Evolutionary conservation across 37 sponge, comb jelly and placozoan species (phyloP), one percentile per base, ranked within the genome.

Genomic region (Trichoplax adhaerens): DNA sequence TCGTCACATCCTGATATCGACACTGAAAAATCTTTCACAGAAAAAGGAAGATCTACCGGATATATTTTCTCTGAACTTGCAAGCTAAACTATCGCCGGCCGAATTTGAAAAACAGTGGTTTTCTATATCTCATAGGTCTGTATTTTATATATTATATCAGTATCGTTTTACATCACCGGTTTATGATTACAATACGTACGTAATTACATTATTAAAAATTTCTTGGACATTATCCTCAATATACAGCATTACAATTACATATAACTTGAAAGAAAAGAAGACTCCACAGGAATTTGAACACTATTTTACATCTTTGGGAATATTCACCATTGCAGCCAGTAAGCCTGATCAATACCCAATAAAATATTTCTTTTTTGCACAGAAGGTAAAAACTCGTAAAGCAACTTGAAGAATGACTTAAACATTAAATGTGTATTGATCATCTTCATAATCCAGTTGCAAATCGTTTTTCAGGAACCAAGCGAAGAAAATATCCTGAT

Each of bases 321-420:
- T 94, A 48, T 57, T 80, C 55, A 86, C 91, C 48, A 78, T 94
- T 87, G 95, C 95, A 0, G 86, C 88, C 66, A 94, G 95, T 58
- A 80, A 85, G 3, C 76, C 82, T 6, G 76, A 83, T 64, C 75
- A 86, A 53, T 78, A 66, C 2, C 74, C 77, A 6, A 79, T 84
- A 70, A 89, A 94, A 64, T 77, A 80, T 72, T 94, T 84, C 79
- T 62, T 94, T 65, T 94, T 79, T 73, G 84, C 85, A 2, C 87
- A 94, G 67, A 80, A 94, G 62, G 92, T 87, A 52, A 83, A 29
- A 29, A 29, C 29, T 29, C 29, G 29, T 29, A 29, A 29, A 29
- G 29, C 29, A 29, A 29, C 29, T 29, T 29, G 29, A 29, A 29
- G 29, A 29, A 29, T 29, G 29, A 29, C 29, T 29, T 29, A 29